Conservation (phyloP, 1,140 invertebrate species). For the Eufriesea mexicana region DNA sequence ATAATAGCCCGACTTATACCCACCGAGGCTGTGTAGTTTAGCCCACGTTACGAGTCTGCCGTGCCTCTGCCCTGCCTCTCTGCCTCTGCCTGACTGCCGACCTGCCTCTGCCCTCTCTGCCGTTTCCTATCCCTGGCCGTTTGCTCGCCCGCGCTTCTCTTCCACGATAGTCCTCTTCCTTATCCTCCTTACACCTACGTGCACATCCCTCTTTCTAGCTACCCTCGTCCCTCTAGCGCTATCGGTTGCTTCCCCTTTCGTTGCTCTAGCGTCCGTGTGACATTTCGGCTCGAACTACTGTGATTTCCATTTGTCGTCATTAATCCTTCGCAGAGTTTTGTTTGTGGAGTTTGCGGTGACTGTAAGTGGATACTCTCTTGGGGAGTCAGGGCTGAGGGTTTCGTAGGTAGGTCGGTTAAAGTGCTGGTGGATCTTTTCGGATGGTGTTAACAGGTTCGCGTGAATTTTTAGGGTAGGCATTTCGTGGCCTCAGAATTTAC, state of each 20-base stretch:
- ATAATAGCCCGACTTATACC: slow-evolving; percentile 82
- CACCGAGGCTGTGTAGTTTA: slow-evolving; percentile 79
- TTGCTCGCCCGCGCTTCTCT: slow-evolving; percentile 65
- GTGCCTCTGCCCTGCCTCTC: slow-evolving; percentile 63
- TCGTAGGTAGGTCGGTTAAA: too few species aligned
- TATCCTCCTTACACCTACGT: slow-evolving; percentile 10
- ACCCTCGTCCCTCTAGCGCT: not conserved
- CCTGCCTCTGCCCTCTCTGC: slow-evolving; percentile 38
- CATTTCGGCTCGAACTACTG: too few species aligned
- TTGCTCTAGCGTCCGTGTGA: not conserved
- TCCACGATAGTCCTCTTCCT: slow-evolving; percentile 35
- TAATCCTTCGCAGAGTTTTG: too few species aligned
- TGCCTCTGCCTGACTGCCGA: slow-evolving; percentile 46
- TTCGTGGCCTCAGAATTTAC: too few species aligned
- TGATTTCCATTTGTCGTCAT: too few species aligned
- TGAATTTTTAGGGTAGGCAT: too few species aligned
- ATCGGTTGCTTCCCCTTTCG: slow-evolving; percentile 2
- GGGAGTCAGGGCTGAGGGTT: too few species aligned
- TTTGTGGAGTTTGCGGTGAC: too few species aligned
- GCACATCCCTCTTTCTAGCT: slow-evolving; percentile 12
- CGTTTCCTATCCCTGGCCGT: slow-evolving; percentile 68
- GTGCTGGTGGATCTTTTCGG: too few species aligned
- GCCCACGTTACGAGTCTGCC: slow-evolving; percentile 74
- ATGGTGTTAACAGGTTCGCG: too few species aligned
- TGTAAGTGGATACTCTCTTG: too few species aligned